Evolutionary conservation across 2,888 invertebrate genomes (phyloP).

Genomic region (Dastarcus helophoroides): DNA sequence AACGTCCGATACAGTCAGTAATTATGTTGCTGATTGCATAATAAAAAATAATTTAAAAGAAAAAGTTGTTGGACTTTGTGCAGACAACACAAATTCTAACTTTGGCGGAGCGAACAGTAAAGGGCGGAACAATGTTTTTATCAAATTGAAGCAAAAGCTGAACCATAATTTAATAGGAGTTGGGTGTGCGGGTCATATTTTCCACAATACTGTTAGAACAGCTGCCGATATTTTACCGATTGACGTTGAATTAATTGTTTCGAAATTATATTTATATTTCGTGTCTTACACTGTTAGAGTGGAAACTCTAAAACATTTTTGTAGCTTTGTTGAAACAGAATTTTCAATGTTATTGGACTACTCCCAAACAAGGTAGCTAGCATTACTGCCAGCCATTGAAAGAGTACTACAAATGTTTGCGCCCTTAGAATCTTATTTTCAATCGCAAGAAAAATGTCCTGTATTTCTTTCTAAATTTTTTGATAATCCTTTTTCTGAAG

Average conservation of each 20-base stretch:
- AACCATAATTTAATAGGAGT: conserved; percentile 16
- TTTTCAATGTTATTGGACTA: conserved; percentile 20
- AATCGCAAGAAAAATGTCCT: conserved; percentile 19
- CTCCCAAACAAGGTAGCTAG: conserved; percentile 21
- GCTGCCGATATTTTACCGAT: conserved; percentile 24
- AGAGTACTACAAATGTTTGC: conserved; percentile 21
- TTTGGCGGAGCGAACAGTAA: conserved; percentile 13
- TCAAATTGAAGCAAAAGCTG: conserved; percentile 12
- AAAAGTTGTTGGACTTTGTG: conserved; percentile 12
- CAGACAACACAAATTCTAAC: conserved; percentile 14
- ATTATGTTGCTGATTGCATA: conserved; percentile 3
- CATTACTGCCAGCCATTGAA: conserved; percentile 22
- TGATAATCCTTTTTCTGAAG: conserved; percentile 8
- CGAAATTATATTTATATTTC: conserved; percentile 28
- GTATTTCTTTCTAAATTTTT: conserved; percentile 17
- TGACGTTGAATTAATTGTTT: conserved; percentile 24
- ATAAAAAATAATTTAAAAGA: conserved; percentile 9
- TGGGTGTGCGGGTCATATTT: conserved; percentile 27
- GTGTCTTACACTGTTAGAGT: conserved; percentile 26
- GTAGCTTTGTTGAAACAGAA: conserved; percentile 21
- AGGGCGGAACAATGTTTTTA: conserved; percentile 13
- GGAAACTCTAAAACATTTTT: conserved; percentile 25
- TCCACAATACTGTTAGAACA: conserved; percentile 24
- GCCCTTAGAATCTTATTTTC: conserved; percentile 20
- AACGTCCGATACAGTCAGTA: conserved; percentile 8